Conservation (phyloP, 2,113 vertebrate species). For the Mustela nigripes region DNA sequence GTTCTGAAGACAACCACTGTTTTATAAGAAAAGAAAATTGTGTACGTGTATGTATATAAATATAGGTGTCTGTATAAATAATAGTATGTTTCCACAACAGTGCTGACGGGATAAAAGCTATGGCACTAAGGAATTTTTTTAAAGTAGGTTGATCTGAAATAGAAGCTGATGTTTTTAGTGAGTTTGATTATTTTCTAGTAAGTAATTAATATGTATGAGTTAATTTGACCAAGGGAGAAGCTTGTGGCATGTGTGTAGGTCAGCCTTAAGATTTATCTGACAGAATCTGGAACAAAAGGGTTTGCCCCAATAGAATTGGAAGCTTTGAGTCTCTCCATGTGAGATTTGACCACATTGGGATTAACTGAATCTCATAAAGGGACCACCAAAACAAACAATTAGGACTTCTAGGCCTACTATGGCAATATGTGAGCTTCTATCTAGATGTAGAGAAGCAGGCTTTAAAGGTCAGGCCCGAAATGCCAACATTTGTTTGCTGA, state of each 20-base stretch:
- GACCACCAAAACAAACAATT: not conserved
- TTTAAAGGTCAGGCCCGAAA: not conserved
- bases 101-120: constrained; percentile 15
- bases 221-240: constrained; percentile 2
- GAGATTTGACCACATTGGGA: not conserved
- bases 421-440: not conserved
- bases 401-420: not conserved
- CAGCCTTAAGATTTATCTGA: not conserved
- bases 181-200: constrained; percentile 30
- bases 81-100: not conserved
- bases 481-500: not conserved
- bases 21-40: not conserved
- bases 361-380: not conserved
- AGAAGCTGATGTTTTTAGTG: constrained; percentile 10
- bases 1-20: not conserved
- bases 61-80: not conserved
- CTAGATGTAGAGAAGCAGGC: not conserved
- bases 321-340: not conserved
- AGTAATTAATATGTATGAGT: not conserved
- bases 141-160: not conserved
- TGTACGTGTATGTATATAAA: not conserved
- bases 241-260: not conserved
- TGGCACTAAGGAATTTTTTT: not conserved
- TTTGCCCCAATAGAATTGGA: not conserved
- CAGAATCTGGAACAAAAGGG: not conserved